These are phyloP conservation scores for Callinectes sapidus DNA, from an alignment of 2,888 invertebrate genomes.

Conservation along the genomic window DNA sequence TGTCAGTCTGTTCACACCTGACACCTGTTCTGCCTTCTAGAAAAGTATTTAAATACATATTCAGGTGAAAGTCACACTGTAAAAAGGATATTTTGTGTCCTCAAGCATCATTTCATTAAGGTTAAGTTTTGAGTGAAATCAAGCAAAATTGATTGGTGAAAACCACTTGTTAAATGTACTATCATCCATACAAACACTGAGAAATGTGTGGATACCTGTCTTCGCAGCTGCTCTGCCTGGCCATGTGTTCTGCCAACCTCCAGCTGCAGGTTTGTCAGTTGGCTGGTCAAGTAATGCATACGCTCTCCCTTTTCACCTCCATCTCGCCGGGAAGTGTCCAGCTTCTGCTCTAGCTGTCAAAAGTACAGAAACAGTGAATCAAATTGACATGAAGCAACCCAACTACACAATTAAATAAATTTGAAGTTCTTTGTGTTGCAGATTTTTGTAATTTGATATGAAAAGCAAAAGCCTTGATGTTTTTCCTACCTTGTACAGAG, in stretches of 20 bases:
- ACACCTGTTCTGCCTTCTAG: too few species aligned
- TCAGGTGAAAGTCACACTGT: too few species aligned
- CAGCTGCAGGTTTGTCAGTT: constrained; percentile 67
- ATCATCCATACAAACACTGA: background rate
- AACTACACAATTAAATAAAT: background rate
- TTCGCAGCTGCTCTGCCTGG: constrained; percentile 65
- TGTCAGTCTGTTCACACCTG: too few species aligned
- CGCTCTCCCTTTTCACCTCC: constrained; percentile 66
- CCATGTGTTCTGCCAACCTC: constrained; percentile 70
- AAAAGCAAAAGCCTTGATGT: background rate
- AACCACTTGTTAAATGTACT: too few species aligned
- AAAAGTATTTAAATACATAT: too few species aligned
- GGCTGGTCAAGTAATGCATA: constrained; percentile 66
- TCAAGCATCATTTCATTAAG: too few species aligned
- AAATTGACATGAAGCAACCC: background rate
- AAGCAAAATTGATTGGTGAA: too few species aligned
- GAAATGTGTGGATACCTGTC: constrained; percentile 54
- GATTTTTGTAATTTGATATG: background rate
- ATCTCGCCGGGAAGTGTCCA: constrained; percentile 57
- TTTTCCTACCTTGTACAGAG: constrained; percentile 65
- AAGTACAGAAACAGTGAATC: background rate
- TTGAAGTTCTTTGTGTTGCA: background rate
- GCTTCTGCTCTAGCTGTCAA: constrained; percentile 68
- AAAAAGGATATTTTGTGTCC: too few species aligned
- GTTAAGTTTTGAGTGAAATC: too few species aligned